Percentiles rank a stretch among this genome's conserved stretches.
These are phyloP conservation scores for Aythya baeri DNA, from an alignment of 2,113 vertebrate genomes.

Conservation along the genomic window DNA sequence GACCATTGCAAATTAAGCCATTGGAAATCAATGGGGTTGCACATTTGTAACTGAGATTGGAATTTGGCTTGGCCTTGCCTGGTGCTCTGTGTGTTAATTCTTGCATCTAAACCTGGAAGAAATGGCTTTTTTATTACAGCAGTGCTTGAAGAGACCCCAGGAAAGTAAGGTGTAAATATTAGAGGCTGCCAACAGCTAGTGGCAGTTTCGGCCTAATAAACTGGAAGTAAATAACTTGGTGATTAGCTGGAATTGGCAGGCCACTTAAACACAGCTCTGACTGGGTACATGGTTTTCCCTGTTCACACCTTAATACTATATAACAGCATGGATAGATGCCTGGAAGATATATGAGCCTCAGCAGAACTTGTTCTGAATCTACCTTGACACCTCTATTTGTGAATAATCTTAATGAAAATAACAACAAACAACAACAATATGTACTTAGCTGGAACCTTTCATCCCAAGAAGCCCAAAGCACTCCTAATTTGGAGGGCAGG, in stretches of 20 bases:
- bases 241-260: conserved; percentile 78
- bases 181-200: conserved; percentile 70
- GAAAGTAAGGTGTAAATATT: conserved; percentile 79
- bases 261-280: conserved; percentile 30
- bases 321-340: conserved; percentile 18
- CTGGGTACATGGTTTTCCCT: conserved; percentile 19
- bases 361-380: conserved; percentile 36
- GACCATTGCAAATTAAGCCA: conserved; percentile 61
- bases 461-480: not conserved
- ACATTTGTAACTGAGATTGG: conserved; percentile 45
- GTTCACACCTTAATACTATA: conserved; percentile 10
- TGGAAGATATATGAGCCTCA: conserved; percentile 25
- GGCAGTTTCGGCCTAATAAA: conserved; percentile 85
- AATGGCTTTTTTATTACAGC: conserved; percentile 62
- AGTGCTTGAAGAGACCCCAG: conserved; percentile 76
- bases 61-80: conserved; percentile 53
- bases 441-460: not conserved
- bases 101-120: conserved; percentile 56
- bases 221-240: conserved; percentile 77
- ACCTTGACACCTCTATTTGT: conserved; percentile 12
- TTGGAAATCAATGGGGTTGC: conserved; percentile 55
- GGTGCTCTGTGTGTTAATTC: conserved; percentile 59
- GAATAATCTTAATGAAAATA: conserved; percentile 23
- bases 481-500: not conserved
- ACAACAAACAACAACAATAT: not conserved